Evolutionary conservation across 2,113 vertebrate species (phyloP), one percentile per base, ranked within the genome.

Genomic region (Brienomyrus longianalis): DNA sequence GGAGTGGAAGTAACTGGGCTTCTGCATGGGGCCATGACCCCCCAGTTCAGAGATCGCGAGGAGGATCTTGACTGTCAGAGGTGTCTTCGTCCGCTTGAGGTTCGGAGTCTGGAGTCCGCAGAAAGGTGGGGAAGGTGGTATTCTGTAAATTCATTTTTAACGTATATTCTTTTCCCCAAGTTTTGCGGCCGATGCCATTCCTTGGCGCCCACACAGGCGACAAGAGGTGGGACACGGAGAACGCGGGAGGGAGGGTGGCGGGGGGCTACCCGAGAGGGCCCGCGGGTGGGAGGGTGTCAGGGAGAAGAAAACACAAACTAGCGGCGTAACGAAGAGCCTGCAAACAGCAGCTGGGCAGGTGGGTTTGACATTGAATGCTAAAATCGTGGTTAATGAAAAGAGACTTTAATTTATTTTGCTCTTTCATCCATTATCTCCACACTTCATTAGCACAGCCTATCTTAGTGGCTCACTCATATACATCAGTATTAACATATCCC

Each of bases 401-500:
- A 59, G 51, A 87, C 52, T 88, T 13, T 50, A 62, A 62, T 88
- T 88, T 62, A 88, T 88, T 88, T 88, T 59, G 86, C 31, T 88
- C 86, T 88, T 88, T 88, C 54, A 88, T 88, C 52, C 86, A 43
- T 88, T 86, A 86, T 51, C 48, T n/a, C 47, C 50, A 86, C 47
- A 86, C 84, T 86, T 86, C 84, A 86, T 86, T 86, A 86, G 50
- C 84, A 86, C 47, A 86, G 84, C 50, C 84, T 50, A 86, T 86
- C 85, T 86, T 52, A 86, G 85, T 52, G 45, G 54, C 35, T 88
- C 86, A 62, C 86, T 88, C 23, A 39, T 43, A 27, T 62, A 39
- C 15, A 59, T 88, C 86, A 52, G 85, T 52, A 86, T 86, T 52
- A 52, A 86, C 48, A 52, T 52, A 52, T 86, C 86, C 52, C 52